Evolutionary conservation across 1,140 invertebrate genomes (phyloP).

Genomic region (Sitobion miscanthi): DNA sequence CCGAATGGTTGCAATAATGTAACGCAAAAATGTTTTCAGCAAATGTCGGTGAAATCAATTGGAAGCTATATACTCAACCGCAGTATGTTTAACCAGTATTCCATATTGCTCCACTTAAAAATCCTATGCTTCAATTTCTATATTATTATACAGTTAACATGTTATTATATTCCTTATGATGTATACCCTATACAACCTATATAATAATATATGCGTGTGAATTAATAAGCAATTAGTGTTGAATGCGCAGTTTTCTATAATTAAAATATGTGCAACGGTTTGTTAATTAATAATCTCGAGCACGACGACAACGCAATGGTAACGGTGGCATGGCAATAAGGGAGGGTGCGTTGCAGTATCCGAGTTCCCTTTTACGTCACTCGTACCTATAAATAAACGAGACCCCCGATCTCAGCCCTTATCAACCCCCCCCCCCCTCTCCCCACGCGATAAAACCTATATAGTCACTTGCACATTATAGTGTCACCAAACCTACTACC

Average conservation of each 20-base stretch:
- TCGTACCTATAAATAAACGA: neutral
- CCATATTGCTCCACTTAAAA: neutral
- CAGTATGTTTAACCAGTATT: neutral
- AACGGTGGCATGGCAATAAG: neutral
- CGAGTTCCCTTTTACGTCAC: neutral
- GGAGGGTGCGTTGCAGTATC: neutral
- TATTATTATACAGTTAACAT: neutral
- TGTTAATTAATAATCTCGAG: neutral
- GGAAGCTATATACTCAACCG: neutral
- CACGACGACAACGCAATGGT: neutral
- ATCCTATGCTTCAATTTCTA: neutral
- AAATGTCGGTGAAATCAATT: neutral
- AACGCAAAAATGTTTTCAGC: neutral
- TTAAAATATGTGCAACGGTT: neutral
- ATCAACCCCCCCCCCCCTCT: neutral
- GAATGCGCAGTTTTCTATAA: neutral
- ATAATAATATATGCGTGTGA: neutral
- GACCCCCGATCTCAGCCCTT: neutral
- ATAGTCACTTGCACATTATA: neutral
- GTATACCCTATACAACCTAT: neutral
- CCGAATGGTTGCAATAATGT: no score
- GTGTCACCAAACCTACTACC: neutral
- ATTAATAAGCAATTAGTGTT: constrained; percentile 2
- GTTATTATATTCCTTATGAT: neutral
- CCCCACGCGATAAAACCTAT: neutral